These are phyloP conservation scores for Halichondria panicea DNA, from an alignment of 37 sponge, comb jelly and placozoan species.

Conservation along the genomic window DNA sequence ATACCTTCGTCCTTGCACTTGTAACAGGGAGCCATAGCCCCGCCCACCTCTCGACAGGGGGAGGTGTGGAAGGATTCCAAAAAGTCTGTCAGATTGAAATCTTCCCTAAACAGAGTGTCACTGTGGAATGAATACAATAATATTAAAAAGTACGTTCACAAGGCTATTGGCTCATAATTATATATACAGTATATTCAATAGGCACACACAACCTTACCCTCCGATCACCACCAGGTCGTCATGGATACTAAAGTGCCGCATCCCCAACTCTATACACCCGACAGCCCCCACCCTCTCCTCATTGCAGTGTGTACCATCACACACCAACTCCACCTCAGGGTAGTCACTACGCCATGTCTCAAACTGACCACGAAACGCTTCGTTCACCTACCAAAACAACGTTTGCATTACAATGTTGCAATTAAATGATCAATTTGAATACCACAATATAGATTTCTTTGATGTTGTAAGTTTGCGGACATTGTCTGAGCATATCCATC, in stretches of 20 bases:
- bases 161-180: background rate
- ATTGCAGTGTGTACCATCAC: slow-evolving; percentile 53
- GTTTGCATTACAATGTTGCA: background rate
- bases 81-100: slow-evolving; percentile 39
- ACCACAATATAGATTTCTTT: slow-evolving; percentile 60
- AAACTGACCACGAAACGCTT: slow-evolving; percentile 35
- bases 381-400: slow-evolving; percentile 55
- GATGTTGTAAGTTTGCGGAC: slow-evolving; percentile 1
- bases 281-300: slow-evolving; percentile 75
- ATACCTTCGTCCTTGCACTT: slow-evolving; percentile 60
- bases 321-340: slow-evolving; percentile 45
- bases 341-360: slow-evolving; percentile 52
- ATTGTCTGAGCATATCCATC: slow-evolving; percentile 38
- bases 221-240: slow-evolving; percentile 71
- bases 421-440: background rate
- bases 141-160: background rate
- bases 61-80: slow-evolving; percentile 2
- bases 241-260: slow-evolving; percentile 27
- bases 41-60: background rate
- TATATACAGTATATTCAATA: background rate
- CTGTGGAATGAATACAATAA: slow-evolving; percentile 18
- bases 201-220: slow-evolving; percentile 47
- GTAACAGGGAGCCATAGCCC: slow-evolving; percentile 40
- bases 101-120: slow-evolving; percentile 78
- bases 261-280: slow-evolving; percentile 45